Evolutionary conservation across 2,113 vertebrate genomes (phyloP).

Genomic region (Poecile atricapillus): DNA sequence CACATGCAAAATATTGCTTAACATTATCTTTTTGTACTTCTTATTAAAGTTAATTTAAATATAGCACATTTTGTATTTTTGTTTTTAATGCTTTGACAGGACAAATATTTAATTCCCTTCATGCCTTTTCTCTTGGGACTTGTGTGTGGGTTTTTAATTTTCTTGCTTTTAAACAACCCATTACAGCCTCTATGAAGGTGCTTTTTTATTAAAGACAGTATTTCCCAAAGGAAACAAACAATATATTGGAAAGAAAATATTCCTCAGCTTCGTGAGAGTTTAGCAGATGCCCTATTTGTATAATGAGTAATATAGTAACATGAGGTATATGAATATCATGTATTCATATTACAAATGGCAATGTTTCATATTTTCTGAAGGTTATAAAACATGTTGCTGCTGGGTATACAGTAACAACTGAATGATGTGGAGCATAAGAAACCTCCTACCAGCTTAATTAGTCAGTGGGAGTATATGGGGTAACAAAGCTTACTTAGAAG

Average conservation of each 20-base stretch:
- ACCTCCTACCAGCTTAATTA: neutral
- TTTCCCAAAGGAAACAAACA: conserved; percentile 6
- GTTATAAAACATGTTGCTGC: neutral
- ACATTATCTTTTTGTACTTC: conserved; percentile 73
- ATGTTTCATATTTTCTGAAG: neutral
- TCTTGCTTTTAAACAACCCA: neutral
- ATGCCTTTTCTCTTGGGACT: neutral
- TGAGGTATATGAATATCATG: neutral
- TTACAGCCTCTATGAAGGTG: neutral
- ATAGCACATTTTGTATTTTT: conserved; percentile 45
- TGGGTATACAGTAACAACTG: neutral
- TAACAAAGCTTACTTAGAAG: neutral
- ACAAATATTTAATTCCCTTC: neutral
- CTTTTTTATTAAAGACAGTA: neutral
- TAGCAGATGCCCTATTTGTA: neutral
- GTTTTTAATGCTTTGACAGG: conserved; percentile 19
- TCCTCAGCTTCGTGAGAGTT: neutral
- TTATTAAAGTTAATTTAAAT: conserved; percentile 79
- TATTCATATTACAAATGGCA: neutral
- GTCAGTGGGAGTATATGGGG: neutral
- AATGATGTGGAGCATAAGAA: neutral
- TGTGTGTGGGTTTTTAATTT: neutral
- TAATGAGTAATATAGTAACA: neutral
- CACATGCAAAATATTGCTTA: conserved; percentile 69
- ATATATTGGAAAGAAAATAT: neutral